Evolutionary conservation across 2,888 invertebrate genomes (phyloP).

Genomic region (Ditylenchus weischeri): DNA sequence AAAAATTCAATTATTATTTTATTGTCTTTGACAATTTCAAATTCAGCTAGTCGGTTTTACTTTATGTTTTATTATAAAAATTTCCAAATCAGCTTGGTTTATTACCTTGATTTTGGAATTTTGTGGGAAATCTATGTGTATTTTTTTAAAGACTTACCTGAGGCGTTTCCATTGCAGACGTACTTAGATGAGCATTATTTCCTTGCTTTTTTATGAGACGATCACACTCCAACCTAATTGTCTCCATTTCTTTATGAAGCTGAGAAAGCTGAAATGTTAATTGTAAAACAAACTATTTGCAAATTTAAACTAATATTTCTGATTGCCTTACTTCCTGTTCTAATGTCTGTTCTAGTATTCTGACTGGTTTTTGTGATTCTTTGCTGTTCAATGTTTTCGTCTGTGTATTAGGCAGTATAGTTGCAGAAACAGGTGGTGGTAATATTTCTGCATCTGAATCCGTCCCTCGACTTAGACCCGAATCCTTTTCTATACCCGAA

Average conservation of each 20-base stretch:
- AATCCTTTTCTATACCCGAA: conserved; percentile 32
- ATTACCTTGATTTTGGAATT: no score
- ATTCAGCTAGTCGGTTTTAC: no score
- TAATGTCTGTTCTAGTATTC: background rate
- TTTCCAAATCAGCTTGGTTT: no score
- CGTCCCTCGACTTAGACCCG: conserved; percentile 36
- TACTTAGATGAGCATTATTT: no score
- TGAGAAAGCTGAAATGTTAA: conserved; percentile 62
- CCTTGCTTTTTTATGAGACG: conserved; percentile 56
- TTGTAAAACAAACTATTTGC: conserved; percentile 23
- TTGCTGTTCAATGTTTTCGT: background rate
- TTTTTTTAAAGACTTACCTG: no score
- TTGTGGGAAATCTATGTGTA: no score
- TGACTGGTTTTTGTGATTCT: background rate
- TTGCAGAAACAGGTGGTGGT: no score
- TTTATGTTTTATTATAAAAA: no score
- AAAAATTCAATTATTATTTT: no score
- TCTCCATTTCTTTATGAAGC: conserved; percentile 67
- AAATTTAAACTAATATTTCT: no score
- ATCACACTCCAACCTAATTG: conserved; percentile 65
- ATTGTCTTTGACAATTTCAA: no score
- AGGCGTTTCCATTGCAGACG: no score
- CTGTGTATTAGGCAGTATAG: background rate
- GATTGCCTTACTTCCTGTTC: background rate
- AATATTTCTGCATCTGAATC: conserved; percentile 35